Base-by-base conservation (phyloP, 2,888 invertebrate species). In the Conchocele bisecta region DNA sequence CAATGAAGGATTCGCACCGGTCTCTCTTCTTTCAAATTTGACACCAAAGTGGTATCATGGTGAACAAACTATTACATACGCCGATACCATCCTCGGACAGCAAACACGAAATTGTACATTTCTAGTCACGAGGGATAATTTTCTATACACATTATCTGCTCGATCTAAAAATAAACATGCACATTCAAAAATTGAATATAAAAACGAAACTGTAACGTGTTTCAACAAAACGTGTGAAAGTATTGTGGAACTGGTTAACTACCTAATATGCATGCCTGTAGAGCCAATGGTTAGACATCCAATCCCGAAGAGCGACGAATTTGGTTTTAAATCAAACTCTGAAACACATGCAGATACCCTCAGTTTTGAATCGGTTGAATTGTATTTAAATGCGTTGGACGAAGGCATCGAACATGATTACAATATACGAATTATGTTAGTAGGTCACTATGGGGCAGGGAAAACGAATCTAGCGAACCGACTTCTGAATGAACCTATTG, bases 381-480 rank as follows among this genome's bases (percentile, higher is more conserved):
- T 11, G 15, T 54, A 53, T 17, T 24, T 39, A 6, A 29, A 31
- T 13, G 63, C 53, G n/a, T 33, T 64, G 13, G 29, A 35, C 13
- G 28, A 37, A 13, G 63, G 63, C 3, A 22, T 24, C 7, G 63
- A 64, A 46, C 44, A 35, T 35, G 54, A 46, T 33, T 53, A 37
- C 20, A 15, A 54, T n/a, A 24, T 64, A n/a, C 42, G 63, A 37
- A 11, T 65, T n/a, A 46, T 46, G 35, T 28, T 65, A 1, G 39
- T 65, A 11, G 64, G 64, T 1, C 44, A 48, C 24, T 65, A 20
- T 20, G 57, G 41, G 4, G 54, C 48, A 26, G 64, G 64, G 0
- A 65, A 65, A 50, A 39, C 64, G 17, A 46, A 39, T 28, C 13
- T 57, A 15, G 39, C 31, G 29, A 48, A 35, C 20, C 11, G 35